Conservation (phyloP, 2,797 vertebrate species). For the Ctenopoma multispine region DNA sequence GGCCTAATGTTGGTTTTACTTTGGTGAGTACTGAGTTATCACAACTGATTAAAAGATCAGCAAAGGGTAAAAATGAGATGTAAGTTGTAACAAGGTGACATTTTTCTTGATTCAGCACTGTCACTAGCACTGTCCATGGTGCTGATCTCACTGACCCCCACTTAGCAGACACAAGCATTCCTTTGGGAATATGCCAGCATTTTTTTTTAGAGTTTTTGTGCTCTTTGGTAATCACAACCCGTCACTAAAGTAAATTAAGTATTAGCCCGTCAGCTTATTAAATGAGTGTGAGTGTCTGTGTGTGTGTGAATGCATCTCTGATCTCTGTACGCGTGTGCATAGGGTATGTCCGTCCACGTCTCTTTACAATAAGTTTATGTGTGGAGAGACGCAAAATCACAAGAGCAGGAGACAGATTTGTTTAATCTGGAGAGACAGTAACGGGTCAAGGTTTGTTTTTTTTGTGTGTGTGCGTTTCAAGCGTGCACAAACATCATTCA, state of each 20-base stretch:
- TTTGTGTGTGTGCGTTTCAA: slow-evolving; percentile 35
- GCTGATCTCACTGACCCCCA: slow-evolving; percentile 32
- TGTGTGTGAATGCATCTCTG: neutral
- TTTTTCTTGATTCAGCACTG: neutral
- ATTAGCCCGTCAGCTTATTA: neutral
- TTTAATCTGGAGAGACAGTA: slow-evolving; percentile 73
- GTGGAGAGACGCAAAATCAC: slow-evolving; percentile 18
- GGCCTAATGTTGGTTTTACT: no score
- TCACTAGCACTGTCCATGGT: slow-evolving; percentile 48
- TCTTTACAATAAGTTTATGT: neutral
- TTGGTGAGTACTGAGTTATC: no score
- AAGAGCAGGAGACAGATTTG: slow-evolving; percentile 15
- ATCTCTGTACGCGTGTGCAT: neutral
- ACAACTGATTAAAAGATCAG: no score
- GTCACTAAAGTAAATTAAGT: neutral
- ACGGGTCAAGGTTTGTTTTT: slow-evolving; percentile 79
- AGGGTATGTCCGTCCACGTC: slow-evolving; percentile 3
- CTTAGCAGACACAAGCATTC: neutral
- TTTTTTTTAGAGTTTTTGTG: neutral
- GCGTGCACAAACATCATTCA: slow-evolving; percentile 58
- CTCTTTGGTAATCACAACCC: neutral
- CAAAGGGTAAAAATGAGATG: no score
- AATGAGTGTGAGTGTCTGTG: neutral
- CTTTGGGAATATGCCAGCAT: neutral
- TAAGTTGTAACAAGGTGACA: neutral